Evolutionary conservation across 2,113 vertebrate species (phyloP).

Genomic region (Sander lucioperca): DNA sequence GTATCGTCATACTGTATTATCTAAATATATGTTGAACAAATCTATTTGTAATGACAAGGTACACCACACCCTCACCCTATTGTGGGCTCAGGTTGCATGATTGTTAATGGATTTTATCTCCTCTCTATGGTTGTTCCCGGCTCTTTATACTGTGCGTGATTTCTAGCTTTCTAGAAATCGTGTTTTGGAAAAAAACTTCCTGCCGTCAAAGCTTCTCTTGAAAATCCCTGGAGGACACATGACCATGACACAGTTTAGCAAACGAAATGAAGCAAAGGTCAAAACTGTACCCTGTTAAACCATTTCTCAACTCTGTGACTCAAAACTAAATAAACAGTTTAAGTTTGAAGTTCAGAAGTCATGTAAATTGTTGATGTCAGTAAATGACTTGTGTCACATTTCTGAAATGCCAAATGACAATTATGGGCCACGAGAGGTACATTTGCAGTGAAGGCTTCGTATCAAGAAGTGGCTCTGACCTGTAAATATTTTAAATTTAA

Average conservation of each 20-base stretch:
- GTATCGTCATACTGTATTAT: background rate
- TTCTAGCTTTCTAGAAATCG: background rate
- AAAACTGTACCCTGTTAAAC: background rate
- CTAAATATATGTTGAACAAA: background rate
- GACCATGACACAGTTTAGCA: background rate
- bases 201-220: background rate
- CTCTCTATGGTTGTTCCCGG: background rate
- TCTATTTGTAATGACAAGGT: background rate
- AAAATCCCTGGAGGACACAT: background rate
- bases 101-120: background rate
- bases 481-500: background rate
- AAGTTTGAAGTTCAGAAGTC: constrained; percentile 29
- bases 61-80: background rate
- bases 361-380: background rate
- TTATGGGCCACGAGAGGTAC: background rate
- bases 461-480: background rate
- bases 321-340: background rate
- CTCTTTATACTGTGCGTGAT: background rate
- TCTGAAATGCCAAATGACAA: background rate
- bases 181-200: background rate
- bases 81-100: background rate
- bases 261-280: constrained; percentile 34
- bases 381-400: background rate
- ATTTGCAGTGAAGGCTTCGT: background rate
- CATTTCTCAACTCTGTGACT: constrained; percentile 2